Percentiles rank a stretch among this genome's conserved stretches.
phyloP scores from a whole-genome alignment of 2,888 invertebrate genomes.

The Oxytorus armatus region DNA sequence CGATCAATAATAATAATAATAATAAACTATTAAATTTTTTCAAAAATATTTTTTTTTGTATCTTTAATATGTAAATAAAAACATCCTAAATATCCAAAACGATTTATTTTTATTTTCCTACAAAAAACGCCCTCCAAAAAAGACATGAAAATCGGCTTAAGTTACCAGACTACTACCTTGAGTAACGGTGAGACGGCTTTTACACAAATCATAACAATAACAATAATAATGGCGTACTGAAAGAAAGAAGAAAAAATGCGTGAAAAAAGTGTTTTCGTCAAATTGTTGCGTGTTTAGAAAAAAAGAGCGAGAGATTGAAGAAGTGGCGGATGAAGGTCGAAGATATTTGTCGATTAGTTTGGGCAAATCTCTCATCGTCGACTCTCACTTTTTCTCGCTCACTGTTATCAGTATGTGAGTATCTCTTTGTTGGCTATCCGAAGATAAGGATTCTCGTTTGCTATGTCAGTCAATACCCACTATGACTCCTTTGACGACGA shows the following conservation, averaged over 20 bases:
- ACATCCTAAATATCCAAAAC: no score
- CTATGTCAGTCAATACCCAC: constrained; percentile 30
- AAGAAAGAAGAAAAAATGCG: neutral
- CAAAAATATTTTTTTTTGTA: no score
- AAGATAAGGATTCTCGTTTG: constrained; percentile 38
- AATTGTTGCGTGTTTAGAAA: constrained; percentile 6
- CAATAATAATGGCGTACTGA: neutral
- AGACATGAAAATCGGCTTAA: no score
- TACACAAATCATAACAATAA: neutral
- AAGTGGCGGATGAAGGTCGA: constrained; percentile 24
- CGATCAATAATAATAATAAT: no score
- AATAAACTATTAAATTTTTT: no score
- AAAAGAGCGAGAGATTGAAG: constrained; percentile 22
- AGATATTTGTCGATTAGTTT: constrained; percentile 47
- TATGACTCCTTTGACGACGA: constrained; percentile 47
- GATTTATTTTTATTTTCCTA: no score
- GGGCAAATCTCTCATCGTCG: constrained; percentile 25
- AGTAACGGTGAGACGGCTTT: no score
- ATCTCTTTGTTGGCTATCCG: constrained; percentile 26
- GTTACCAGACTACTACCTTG: no score
- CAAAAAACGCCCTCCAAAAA: no score
- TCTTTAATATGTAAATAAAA: no score
- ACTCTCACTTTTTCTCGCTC: constrained; percentile 1
- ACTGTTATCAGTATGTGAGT: constrained; percentile 23
- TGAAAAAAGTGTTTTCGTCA: constrained; percentile 2